Base-by-base conservation (phyloP, 2,797 vertebrate genomes). In the Darevskia mixta region DNA sequence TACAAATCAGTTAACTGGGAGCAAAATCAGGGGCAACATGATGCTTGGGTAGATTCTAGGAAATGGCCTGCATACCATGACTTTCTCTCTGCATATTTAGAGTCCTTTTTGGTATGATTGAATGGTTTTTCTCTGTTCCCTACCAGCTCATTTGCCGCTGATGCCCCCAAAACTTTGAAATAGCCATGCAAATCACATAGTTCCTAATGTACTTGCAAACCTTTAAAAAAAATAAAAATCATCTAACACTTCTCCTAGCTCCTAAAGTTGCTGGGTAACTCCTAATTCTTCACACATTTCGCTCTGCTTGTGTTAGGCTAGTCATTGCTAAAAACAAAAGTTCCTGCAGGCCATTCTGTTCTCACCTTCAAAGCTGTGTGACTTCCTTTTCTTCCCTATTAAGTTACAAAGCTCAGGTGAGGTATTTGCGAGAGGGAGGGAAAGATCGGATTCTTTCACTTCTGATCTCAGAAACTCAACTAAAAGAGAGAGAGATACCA, bases 191-290 rank as follows among this genome's bases (percentile, higher is more conserved):
- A 94, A 90, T 95, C 90, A 93, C 92, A 93, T 89, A 85, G 92
- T 95, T 95, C 93, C 92, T 92, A 95, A 94, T 93, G 91, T 93
- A 92, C 91, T 32, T 90, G 90, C 93, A 32, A 55, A 93, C 93
- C 87, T 95, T 32, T 41, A 66, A 64, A 64, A 23, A 25, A 8
- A 61, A 23, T 8, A 8, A 94, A 76, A 90, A 92, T 89, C 83
- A 93, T 61, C 88, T 83, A 8, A 0, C 93, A 89, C 69, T 83
- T 92, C 91, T 73, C 88, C n/a, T 43, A 20, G 77, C 90, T 94
- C 64, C 88, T 86, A 91, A 92, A 91, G 92, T 91, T 95, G 85
- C 88, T 93, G 91, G 91, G 86, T 82, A 94, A 92, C 87, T 91
- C 89, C 88, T 85, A 93, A 89, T 94, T 94, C 79, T 87, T 91